Conservation (phyloP, 2,797 vertebrate species). For the Parauchenoglanis punctatus region DNA sequence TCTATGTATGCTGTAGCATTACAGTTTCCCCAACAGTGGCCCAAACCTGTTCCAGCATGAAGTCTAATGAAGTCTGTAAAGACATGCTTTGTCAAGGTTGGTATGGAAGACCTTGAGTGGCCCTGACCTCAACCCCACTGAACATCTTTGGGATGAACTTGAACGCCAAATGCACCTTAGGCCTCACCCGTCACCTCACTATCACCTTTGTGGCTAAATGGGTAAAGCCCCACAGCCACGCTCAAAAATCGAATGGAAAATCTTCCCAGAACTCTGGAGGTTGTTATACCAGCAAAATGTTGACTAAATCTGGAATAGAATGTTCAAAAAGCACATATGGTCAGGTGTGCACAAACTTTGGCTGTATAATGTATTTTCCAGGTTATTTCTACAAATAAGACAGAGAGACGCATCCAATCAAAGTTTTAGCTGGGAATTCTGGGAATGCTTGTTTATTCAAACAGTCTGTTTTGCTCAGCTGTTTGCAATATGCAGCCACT, state of each 20-base stretch:
- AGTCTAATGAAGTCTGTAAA: background rate
- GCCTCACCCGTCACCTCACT: background rate
- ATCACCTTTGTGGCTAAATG: no score
- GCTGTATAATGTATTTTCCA: background rate
- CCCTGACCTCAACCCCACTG: background rate
- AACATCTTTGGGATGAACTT: background rate
- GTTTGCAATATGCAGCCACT: conserved; percentile 20
- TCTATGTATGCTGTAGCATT: background rate
- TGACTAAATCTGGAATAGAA: no score
- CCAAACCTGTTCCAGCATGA: background rate
- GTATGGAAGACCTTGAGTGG: background rate
- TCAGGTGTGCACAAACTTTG: background rate
- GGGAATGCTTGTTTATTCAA: conserved; percentile 22
- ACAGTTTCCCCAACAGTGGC: background rate
- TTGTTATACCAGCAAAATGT: background rate
- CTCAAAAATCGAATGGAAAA: background rate
- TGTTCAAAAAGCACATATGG: background rate
- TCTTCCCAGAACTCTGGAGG: background rate
- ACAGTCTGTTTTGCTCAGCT: conserved; percentile 9
- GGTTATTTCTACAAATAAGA: background rate
- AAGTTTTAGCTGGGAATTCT: conserved; percentile 12
- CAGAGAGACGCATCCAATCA: background rate
- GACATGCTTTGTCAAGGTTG: background rate
- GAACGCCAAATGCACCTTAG: background rate
- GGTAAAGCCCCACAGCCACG: background rate